Evolutionary conservation across 2,113 vertebrate species (phyloP).

Genomic region (Columbina picui): DNA sequence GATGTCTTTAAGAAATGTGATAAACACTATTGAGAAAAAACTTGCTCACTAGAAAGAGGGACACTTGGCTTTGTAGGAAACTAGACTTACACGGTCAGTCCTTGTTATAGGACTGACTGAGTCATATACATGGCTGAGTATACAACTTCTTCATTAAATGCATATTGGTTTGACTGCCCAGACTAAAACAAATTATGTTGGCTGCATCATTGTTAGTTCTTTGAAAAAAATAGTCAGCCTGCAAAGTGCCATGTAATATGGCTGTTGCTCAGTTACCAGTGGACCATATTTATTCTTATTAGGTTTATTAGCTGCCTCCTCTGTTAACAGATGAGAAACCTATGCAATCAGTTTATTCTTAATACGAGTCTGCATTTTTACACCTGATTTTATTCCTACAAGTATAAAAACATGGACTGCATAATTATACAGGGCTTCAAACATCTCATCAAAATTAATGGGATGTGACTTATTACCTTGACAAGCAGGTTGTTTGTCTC

Average conservation of each 20-base stretch:
- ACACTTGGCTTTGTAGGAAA: neutral
- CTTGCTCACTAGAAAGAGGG: neutral
- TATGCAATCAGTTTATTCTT: neutral
- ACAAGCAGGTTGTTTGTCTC: neutral
- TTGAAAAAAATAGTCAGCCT: neutral
- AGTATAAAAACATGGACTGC: neutral
- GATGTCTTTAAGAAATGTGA: neutral
- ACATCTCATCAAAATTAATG: neutral
- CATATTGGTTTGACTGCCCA: neutral
- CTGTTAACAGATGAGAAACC: neutral
- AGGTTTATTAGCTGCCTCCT: neutral
- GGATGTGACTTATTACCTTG: neutral
- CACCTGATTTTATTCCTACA: neutral
- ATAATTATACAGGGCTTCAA: neutral
- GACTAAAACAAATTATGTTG: neutral
- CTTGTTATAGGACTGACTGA: neutral
- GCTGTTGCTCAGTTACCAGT: neutral
- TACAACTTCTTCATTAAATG: neutral
- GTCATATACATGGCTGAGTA: neutral
- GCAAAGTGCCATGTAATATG: accelerated
- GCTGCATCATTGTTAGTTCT: neutral
- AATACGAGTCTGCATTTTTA: neutral
- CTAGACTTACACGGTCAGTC: neutral
- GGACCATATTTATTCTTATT: neutral
- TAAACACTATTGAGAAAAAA: neutral